A percentile compares a stretch with the other conserved stretches of the same genome.
These are phyloP conservation scores for Nyctibius bracteatus DNA, from an alignment of 2,113 vertebrate genomes.

Conservation along the genomic window DNA sequence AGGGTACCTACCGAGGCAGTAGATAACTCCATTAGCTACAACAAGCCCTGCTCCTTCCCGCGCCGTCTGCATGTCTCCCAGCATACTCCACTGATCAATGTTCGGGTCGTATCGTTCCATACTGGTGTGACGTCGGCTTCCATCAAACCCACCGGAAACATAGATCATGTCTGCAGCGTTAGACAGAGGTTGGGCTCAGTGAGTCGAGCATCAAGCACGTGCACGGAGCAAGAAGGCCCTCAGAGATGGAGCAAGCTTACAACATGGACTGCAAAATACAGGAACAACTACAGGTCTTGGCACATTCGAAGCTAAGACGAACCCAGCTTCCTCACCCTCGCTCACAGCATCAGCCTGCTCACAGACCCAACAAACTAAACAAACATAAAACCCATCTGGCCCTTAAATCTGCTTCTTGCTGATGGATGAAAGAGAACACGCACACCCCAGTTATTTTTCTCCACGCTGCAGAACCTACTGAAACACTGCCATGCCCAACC, in stretches of 20 bases:
- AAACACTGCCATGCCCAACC: not conserved
- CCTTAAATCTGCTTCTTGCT: not conserved
- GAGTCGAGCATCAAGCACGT: not conserved
- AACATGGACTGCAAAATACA: fast-evolving
- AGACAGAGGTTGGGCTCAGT: not conserved
- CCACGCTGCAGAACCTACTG: not conserved
- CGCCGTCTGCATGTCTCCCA: constrained; percentile 98
- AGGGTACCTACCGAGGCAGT: constrained; percentile 87
- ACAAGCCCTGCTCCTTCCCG: constrained; percentile 95
- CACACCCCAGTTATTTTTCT: not conserved
- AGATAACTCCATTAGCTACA: constrained; percentile 94
- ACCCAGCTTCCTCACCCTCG: not conserved
- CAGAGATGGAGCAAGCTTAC: not conserved
- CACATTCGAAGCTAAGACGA: fast-evolving
- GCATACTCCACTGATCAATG: constrained; percentile 99
- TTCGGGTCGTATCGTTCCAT: constrained; percentile 99
- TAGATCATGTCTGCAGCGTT: constrained; percentile 92
- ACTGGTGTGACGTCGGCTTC: constrained; percentile 95
- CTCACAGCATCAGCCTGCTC: not conserved
- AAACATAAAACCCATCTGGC: not conserved
- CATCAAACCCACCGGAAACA: constrained; percentile 95
- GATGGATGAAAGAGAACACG: not conserved
- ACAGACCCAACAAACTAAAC: not conserved
- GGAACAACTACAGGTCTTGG: not conserved
- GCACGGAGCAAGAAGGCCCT: not conserved